These are phyloP conservation scores for Hirudinaria manillensis DNA, from an alignment of 2,888 invertebrate genomes.

Conservation along the genomic window DNA sequence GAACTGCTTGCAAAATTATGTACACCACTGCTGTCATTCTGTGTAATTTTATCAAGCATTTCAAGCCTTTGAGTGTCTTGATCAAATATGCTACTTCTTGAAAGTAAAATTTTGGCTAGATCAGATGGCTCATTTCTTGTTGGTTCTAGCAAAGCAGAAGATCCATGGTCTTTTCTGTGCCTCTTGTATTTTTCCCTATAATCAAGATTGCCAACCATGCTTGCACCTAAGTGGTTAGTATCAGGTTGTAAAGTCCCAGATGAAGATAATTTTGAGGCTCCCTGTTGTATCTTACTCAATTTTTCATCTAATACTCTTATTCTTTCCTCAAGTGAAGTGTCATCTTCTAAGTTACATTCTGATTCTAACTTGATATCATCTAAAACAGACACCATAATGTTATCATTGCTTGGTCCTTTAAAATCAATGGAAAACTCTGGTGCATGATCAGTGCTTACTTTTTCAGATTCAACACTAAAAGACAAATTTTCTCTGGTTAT, in stretches of 20 bases:
- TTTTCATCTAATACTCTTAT: conserved; percentile 86
- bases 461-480: not conserved
- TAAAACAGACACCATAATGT: not conserved
- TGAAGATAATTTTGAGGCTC: conserved; percentile 28
- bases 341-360: not conserved
- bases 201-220: conserved; percentile 33
- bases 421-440: not conserved
- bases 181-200: conserved; percentile 39
- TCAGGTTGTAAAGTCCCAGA: conserved; percentile 36
- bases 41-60: conserved; percentile 23
- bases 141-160: conserved; percentile 26
- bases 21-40: not conserved
- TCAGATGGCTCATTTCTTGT: conserved; percentile 77
- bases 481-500: not conserved
- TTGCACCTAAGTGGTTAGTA: not conserved
- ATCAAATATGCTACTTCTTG: conserved; percentile 85
- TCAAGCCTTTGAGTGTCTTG: conserved; percentile 81
- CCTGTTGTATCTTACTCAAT: conserved; percentile 59
- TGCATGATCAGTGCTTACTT: not conserved
- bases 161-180: conserved; percentile 17
- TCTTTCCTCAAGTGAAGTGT: conserved; percentile 74
- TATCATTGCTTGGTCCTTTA: not conserved
- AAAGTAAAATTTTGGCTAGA: conserved; percentile 82
- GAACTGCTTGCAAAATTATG: not conserved
- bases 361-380: conserved; percentile 14